Evolutionary conservation across 2,113 vertebrate genomes (phyloP).

Genomic region (Lichenostomus cassidix): DNA sequence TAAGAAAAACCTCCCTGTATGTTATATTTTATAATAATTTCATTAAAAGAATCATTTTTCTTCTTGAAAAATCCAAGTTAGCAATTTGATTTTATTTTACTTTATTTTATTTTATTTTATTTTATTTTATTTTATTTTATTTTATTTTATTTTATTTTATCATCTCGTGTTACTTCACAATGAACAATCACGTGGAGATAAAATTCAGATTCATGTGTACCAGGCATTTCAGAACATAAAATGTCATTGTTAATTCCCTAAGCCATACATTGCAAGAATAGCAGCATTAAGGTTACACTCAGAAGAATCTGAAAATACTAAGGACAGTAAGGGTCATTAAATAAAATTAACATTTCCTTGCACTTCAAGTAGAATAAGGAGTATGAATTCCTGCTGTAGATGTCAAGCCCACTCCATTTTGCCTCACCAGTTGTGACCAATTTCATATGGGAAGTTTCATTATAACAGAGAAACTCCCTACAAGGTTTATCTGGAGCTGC

Average conservation of each 20-base stretch:
- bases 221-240: not conserved
- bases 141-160: not conserved
- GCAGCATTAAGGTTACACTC: not conserved
- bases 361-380: not conserved
- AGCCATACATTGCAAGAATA: not conserved
- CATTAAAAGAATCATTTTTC: not conserved
- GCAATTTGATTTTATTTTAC: no score
- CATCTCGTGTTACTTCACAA: not conserved
- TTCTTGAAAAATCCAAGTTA: not conserved
- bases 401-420: not conserved
- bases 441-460: not conserved
- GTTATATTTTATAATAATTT: not conserved
- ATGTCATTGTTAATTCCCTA: not conserved
- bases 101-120: not conserved
- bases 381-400: not conserved
- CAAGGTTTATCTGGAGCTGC: not conserved
- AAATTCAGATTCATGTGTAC: not conserved
- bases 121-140: not conserved
- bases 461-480: not conserved
- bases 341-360: not conserved
- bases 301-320: constrained; percentile 3
- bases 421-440: not conserved
- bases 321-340: not conserved
- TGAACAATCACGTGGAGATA: not conserved
- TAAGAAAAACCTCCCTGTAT: not conserved